A percentile compares a stretch with the other conserved stretches of the same genome.
Conservation (phyloP, 2,888 invertebrate genomes). For the Chaetogeoica ovagalla region DNA sequence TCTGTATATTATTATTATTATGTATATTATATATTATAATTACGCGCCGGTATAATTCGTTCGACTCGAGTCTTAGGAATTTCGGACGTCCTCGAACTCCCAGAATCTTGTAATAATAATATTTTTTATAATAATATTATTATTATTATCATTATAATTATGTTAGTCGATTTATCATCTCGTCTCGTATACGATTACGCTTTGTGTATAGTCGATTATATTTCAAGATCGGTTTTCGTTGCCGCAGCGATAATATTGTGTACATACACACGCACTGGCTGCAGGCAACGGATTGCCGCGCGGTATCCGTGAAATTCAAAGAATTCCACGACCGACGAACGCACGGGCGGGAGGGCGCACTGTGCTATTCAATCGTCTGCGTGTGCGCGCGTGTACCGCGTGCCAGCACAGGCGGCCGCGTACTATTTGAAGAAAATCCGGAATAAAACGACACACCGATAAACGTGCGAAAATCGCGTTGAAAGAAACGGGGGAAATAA, state of each 20-base stretch:
- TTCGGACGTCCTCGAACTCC: too few relatives aligned
- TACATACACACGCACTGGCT: too few relatives aligned
- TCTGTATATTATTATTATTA: too few relatives aligned
- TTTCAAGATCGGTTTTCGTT: constrained; percentile 43
- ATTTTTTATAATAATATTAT: not conserved
- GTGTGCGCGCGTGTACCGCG: not conserved
- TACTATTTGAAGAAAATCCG: too few relatives aligned
- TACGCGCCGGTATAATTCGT: too few relatives aligned
- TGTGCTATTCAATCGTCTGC: constrained; percentile 3
- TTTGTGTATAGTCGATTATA: constrained; percentile 8
- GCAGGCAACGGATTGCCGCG: too few relatives aligned
- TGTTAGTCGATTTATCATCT: constrained; percentile 27
- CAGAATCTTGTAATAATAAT: too few relatives aligned
- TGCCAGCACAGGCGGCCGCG: too few relatives aligned
- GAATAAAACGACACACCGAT: constrained; percentile 23
- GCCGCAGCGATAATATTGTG: not conserved
- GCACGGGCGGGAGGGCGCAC: not conserved
- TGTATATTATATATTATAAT: too few relatives aligned
- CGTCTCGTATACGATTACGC: constrained; percentile 21
- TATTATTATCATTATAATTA: not conserved
- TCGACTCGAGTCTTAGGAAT: too few relatives aligned
- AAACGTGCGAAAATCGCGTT: constrained; percentile 8
- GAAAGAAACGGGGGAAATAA: not conserved
- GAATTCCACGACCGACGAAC: constrained; percentile 27
- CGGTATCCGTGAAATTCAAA: constrained; percentile 34